Evolutionary conservation across 2,113 vertebrate genomes (phyloP).

Genomic region (Forbesichthys papilliferus): DNA sequence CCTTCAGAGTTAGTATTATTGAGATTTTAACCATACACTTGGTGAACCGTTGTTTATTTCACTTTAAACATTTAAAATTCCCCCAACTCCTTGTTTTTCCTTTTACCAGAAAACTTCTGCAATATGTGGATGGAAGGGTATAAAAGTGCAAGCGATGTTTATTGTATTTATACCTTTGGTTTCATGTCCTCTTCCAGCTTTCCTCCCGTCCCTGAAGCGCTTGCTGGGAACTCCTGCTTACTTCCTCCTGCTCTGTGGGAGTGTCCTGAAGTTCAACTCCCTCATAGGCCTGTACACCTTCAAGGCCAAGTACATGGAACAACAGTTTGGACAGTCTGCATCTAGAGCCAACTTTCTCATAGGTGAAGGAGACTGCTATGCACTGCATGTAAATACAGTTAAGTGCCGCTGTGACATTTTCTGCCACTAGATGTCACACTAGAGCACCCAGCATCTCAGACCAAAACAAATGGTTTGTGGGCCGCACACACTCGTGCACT

Average conservation of each 20-base stretch:
- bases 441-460: too few relatives aligned
- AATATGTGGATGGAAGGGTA: neutral
- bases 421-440: too few relatives aligned
- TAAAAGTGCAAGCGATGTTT: neutral
- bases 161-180: neutral
- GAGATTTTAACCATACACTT: too few relatives aligned
- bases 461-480: too few relatives aligned
- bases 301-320: constrained; percentile 89
- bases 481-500: too few relatives aligned
- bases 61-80: neutral
- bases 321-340: constrained; percentile 86
- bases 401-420: too few relatives aligned
- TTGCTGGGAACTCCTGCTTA: constrained; percentile 82
- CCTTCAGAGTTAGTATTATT: too few relatives aligned
- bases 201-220: constrained; percentile 81
- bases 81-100: too few relatives aligned
- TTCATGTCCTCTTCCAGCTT: constrained; percentile 74
- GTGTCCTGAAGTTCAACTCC: constrained; percentile 77
- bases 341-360: constrained; percentile 86
- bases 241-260: constrained; percentile 69
- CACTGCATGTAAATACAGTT: neutral
- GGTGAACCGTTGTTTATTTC: neutral
- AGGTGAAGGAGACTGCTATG: constrained; percentile 65
- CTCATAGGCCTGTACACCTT: constrained; percentile 85
- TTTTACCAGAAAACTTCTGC: neutral